Percentiles rank a stretch among this genome's conserved stretches.
These are phyloP conservation scores for Jaculus jaculus DNA, from an alignment of 2,113 vertebrate genomes.

Conservation along the genomic window DNA sequence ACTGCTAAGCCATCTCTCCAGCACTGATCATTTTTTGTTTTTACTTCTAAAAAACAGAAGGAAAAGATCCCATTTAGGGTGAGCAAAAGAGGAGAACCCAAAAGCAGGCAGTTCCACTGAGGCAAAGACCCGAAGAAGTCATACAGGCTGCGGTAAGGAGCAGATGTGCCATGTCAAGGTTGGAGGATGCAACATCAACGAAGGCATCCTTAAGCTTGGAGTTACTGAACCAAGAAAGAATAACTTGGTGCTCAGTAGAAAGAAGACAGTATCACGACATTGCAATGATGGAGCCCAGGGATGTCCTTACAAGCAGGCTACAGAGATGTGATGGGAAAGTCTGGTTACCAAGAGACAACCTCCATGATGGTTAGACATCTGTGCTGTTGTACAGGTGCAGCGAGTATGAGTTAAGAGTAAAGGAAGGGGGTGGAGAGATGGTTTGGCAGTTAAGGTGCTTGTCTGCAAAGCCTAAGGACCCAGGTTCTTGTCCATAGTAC, in stretches of 20 bases:
- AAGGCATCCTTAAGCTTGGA: not conserved
- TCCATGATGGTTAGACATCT: not conserved
- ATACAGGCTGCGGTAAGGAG: not conserved
- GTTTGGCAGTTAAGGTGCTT: no score
- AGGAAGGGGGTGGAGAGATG: no score
- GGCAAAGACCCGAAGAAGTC: not conserved
- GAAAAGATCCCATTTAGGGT: not conserved
- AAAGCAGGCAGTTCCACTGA: not conserved
- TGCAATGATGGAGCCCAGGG: no score
- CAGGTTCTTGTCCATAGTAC: no score
- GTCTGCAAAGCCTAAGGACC: no score
- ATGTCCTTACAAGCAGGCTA: no score
- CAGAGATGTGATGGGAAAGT: rapidly evolving
- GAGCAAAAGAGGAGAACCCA: not conserved
- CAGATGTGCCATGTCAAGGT: rapidly evolving
- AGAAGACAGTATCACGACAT: rapidly evolving
- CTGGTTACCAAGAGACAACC: not conserved
- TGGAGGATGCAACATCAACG: not conserved
- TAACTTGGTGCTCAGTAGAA: rapidly evolving
- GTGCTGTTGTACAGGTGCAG: not conserved
- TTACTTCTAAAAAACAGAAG: not conserved
- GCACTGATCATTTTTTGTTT: not conserved
- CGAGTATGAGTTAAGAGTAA: no score
- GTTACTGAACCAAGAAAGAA: not conserved
- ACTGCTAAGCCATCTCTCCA: no score